Conservation (phyloP, 2,113 vertebrate genomes). For the Synodontis membranacea region DNA sequence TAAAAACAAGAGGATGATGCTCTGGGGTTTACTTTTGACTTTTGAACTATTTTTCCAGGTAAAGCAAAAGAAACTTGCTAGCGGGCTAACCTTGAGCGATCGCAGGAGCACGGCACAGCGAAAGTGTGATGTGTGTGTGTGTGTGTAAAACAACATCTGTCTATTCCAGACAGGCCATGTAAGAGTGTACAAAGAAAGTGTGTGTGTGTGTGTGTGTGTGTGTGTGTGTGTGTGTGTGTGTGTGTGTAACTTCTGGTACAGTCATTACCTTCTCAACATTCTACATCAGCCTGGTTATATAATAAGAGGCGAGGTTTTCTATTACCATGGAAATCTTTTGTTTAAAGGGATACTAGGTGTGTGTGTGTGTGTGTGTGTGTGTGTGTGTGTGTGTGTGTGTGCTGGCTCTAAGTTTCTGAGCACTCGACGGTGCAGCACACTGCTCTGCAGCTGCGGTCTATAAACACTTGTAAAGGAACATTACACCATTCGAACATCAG, state of each 20-base stretch:
- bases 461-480: slow-evolving; percentile 43
- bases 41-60: neutral
- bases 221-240: slow-evolving; percentile 24
- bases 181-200: slow-evolving; percentile 71
- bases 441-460: slow-evolving; percentile 26
- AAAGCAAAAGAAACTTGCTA: neutral
- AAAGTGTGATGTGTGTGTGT: slow-evolving; percentile 46
- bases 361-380: slow-evolving; percentile 30
- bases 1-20: neutral
- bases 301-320: neutral
- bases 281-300: slow-evolving; percentile 41
- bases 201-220: slow-evolving; percentile 12
- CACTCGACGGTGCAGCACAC: neutral
- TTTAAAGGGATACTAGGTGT: slow-evolving; percentile 24
- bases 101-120: no score
- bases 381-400: neutral
- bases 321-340: slow-evolving; percentile 22
- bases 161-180: slow-evolving; percentile 95
- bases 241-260: slow-evolving; percentile 69
- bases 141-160: slow-evolving; percentile 84
- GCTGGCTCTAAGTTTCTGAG: neutral
- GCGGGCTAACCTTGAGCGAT: neutral
- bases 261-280: slow-evolving; percentile 65
- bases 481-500: slow-evolving; percentile 29
- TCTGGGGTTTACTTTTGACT: neutral